These are phyloP conservation scores for Hylyphantes graminicola DNA, from an alignment of 1,140 invertebrate species.

Conservation along the genomic window DNA sequence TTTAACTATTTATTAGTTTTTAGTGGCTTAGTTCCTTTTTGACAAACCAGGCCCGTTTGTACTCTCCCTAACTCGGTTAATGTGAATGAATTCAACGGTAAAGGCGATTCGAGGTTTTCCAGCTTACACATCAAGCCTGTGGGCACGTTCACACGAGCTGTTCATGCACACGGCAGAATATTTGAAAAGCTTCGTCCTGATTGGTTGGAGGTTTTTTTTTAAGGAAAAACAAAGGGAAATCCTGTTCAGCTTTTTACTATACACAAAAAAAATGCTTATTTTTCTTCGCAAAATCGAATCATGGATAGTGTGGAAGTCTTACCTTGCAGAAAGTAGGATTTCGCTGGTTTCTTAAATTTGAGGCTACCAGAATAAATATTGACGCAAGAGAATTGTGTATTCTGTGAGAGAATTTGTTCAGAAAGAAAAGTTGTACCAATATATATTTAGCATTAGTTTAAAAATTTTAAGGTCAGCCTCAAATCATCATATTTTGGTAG, in stretches of 20 bases:
- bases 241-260: slow-evolving; percentile 17
- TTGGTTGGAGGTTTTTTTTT: slow-evolving; percentile 1
- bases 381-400: background rate
- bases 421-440: too few species aligned
- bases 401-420: background rate
- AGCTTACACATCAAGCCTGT: background rate
- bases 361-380: slow-evolving; percentile 8
- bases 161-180: background rate
- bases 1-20: too few species aligned
- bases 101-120: slow-evolving; percentile 35
- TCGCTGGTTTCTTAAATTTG: slow-evolving; percentile 23
- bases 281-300: slow-evolving; percentile 12
- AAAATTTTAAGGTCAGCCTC: too few species aligned
- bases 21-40: too few species aligned
- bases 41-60: background rate
- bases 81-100: slow-evolving; percentile 32
- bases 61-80: slow-evolving; percentile 42
- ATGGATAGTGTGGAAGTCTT: background rate
- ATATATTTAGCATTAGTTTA: too few species aligned
- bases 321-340: slow-evolving; percentile 7
- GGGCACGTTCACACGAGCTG: background rate
- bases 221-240: slow-evolving; percentile 21
- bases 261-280: background rate
- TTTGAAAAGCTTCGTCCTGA: slow-evolving; percentile 23
- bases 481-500: too few species aligned